These are phyloP conservation scores for Rhamphomyia laevipes DNA, from an alignment of 2,888 invertebrate species.

Conservation along the genomic window DNA sequence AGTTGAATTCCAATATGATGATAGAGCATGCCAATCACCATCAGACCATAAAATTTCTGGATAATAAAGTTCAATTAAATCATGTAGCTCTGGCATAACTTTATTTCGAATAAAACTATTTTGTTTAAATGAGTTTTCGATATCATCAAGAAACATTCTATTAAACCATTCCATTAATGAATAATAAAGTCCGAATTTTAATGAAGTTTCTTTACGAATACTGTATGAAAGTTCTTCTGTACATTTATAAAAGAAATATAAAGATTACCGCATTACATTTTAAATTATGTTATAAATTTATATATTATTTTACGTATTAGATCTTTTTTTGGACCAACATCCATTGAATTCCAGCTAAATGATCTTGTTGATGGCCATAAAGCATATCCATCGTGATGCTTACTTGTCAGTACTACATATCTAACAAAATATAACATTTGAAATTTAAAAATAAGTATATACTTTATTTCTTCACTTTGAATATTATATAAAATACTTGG, in stretches of 20 bases:
- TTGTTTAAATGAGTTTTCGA: slow-evolving; percentile 47
- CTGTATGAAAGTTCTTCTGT: slow-evolving; percentile 52
- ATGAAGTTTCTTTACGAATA: slow-evolving; percentile 44
- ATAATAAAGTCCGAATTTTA: slow-evolving; percentile 76
- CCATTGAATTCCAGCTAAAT: slow-evolving; percentile 75
- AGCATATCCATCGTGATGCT: slow-evolving; percentile 81
- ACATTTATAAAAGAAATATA: neutral
- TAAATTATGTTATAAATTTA: no score
- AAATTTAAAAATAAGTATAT: slow-evolving; percentile 17
- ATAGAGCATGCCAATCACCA: slow-evolving; percentile 85
- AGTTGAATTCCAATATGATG: slow-evolving; percentile 71
- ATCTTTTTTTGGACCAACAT: slow-evolving; percentile 66
- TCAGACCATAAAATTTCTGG: slow-evolving; percentile 86
- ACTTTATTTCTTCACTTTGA: neutral
- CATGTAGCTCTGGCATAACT: slow-evolving; percentile 69
- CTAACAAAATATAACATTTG: slow-evolving; percentile 41
- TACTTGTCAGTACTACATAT: slow-evolving; percentile 73
- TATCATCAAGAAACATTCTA: slow-evolving; percentile 65
- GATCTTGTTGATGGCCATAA: slow-evolving; percentile 72
- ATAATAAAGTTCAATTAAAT: slow-evolving; percentile 54
- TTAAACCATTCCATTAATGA: slow-evolving; percentile 83
- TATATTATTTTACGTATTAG: slow-evolving; percentile 48
- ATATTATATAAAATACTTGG: slow-evolving; percentile 47
- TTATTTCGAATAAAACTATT: slow-evolving; percentile 57
- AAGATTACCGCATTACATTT: no score